These are phyloP conservation scores for Ophion ellenae DNA, from an alignment of 2,888 invertebrate genomes.

Conservation along the genomic window DNA sequence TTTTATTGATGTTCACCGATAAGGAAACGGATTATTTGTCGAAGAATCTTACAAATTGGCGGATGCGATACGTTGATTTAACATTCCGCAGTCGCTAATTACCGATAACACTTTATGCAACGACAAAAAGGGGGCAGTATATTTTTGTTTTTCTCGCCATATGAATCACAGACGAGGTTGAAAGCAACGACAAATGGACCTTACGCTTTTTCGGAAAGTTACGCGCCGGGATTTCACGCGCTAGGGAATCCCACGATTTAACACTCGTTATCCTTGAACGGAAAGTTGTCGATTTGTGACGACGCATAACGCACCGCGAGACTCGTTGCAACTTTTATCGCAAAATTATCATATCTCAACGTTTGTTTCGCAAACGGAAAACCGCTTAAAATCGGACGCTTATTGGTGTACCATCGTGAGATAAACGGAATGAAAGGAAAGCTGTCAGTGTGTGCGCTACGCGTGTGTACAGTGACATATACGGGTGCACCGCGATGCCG, in stretches of 20 bases:
- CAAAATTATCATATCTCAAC: constrained; percentile 1
- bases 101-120: not conserved
- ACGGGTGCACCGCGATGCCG: not conserved
- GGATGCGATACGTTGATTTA: not conserved
- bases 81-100: not conserved
- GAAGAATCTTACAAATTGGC: not conserved
- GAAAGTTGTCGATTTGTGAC: not conserved
- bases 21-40: not conserved
- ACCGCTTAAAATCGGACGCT: not conserved
- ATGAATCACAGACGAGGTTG: not conserved
- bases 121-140: not conserved
- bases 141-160: not conserved
- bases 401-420: not conserved
- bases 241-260: not conserved
- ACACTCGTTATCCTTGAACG: constrained; percentile 48
- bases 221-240: not conserved
- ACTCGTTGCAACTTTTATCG: not conserved
- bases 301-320: not conserved
- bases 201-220: not conserved
- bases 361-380: not conserved
- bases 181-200: not conserved
- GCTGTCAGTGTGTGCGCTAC: not conserved
- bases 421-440: not conserved
- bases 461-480: not conserved
- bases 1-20: not conserved